A percentile compares a stretch with the other conserved stretches of the same genome.
Evolutionary conservation across 2,113 vertebrate species (phyloP).

Genomic region (Cynocephalus volans): DNA sequence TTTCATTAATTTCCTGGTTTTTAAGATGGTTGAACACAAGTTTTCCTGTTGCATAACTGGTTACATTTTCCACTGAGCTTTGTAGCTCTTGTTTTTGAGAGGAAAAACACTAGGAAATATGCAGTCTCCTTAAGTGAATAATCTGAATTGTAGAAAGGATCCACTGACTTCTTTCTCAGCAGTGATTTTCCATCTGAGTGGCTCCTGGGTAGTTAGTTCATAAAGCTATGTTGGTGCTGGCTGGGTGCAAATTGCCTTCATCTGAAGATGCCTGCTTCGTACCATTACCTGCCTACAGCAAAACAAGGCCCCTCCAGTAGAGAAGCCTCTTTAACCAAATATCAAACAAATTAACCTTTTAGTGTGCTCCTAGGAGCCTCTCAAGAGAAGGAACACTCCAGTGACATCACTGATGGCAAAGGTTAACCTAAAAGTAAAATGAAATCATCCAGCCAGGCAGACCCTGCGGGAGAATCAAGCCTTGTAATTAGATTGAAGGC

Average conservation of each 20-base stretch:
- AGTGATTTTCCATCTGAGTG: conserved; percentile 71
- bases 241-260: conserved; percentile 77
- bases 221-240: conserved; percentile 66
- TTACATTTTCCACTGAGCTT: conserved; percentile 57
- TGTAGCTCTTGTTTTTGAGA: conserved; percentile 59
- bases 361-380: conserved; percentile 76
- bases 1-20: background rate
- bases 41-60: conserved; percentile 56
- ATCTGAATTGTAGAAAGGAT: conserved; percentile 74
- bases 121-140: conserved; percentile 76
- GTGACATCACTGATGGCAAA: conserved; percentile 87
- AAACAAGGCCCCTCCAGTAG: conserved; percentile 64
- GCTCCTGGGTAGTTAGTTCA: conserved; percentile 61
- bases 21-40: conserved; percentile 15
- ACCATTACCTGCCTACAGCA: conserved; percentile 66
- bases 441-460: conserved; percentile 87
- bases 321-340: conserved; percentile 65
- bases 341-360: conserved; percentile 86
- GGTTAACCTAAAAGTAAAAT: conserved; percentile 87
- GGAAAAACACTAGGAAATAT: conserved; percentile 58
- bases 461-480: conserved; percentile 85
- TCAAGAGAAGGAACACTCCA: conserved; percentile 81
- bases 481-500: conserved; percentile 89
- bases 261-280: conserved; percentile 69
- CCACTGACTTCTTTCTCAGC: conserved; percentile 60